phyloP scores from a whole-genome alignment of 2,113 vertebrate species.

The Ictidomys tridecemlineatus region DNA sequence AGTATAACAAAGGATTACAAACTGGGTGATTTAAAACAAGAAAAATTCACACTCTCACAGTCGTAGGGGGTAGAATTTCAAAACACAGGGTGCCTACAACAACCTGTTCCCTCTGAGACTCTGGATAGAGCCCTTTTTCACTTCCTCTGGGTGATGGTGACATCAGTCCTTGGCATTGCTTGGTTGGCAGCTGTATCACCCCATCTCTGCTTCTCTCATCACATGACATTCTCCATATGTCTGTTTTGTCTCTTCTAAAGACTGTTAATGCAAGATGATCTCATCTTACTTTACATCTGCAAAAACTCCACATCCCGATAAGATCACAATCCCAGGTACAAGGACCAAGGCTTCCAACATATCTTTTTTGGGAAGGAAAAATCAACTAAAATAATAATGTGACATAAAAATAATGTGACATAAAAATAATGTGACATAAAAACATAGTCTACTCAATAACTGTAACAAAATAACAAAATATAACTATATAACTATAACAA shows the following conservation, averaged over 20 bases:
- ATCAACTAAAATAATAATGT: background rate
- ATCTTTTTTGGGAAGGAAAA: background rate
- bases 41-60: background rate
- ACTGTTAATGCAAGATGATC: background rate
- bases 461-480: background rate
- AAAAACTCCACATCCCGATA: background rate
- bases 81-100: background rate
- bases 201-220: background rate
- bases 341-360: background rate
- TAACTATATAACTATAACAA: background rate
- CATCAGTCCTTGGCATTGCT: background rate
- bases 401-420: background rate
- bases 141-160: background rate
- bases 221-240: background rate
- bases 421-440: background rate
- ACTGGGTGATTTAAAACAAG: background rate
- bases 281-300: background rate
- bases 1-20: background rate
- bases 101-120: background rate
- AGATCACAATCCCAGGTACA: background rate
- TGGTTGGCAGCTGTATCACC: background rate
- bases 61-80: background rate
- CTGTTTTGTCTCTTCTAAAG: background rate
- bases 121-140: background rate
- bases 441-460: background rate